Conservation (phyloP, 2,888 invertebrate species). For the Agelastica alni region DNA sequence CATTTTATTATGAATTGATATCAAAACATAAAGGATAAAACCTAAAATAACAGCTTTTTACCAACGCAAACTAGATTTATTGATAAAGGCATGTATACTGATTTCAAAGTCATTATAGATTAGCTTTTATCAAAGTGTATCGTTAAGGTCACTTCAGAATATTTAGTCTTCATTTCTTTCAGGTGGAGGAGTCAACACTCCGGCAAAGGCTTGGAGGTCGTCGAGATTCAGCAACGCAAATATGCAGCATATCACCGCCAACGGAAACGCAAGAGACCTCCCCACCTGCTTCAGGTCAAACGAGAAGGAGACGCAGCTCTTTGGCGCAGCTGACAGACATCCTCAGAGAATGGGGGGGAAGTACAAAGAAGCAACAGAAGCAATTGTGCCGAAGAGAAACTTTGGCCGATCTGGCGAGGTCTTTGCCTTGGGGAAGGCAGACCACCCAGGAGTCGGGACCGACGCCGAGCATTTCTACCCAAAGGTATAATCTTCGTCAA, state of each 20-base stretch:
- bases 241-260: constrained; percentile 81
- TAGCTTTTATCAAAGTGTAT: no score
- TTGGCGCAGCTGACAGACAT: constrained; percentile 88
- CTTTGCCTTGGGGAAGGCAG: constrained; percentile 79
- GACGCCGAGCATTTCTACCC: constrained; percentile 53
- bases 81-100: no score
- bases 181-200: constrained; percentile 80
- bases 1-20: no score
- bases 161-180: no score
- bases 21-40: no score
- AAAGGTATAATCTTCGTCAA: no score
- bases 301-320: constrained; percentile 70
- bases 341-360: constrained; percentile 82
- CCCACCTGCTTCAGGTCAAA: constrained; percentile 63
- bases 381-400: constrained; percentile 85
- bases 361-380: constrained; percentile 63
- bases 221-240: constrained; percentile 90
- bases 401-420: constrained; percentile 83
- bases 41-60: no score
- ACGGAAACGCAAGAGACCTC: constrained; percentile 73
- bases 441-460: constrained; percentile 60
- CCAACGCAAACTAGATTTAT: no score
- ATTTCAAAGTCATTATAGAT: no score
- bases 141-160: no score
- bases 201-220: constrained; percentile 83